Base-by-base conservation (phyloP, 2,797 vertebrate species). In the Pseudotriccus pelzelni region DNA sequence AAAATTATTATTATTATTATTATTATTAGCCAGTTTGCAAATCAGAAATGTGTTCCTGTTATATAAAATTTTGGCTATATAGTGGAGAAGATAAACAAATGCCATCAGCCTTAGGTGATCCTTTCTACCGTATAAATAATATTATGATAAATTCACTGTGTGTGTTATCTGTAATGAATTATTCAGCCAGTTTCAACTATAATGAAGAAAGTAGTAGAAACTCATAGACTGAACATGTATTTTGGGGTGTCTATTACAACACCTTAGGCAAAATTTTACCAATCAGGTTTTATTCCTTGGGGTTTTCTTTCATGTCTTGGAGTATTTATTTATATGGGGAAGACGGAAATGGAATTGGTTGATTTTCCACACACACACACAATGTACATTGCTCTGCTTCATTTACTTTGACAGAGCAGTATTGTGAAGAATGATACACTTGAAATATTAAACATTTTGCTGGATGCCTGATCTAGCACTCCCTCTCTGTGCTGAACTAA, bases 391-490 rank as follows among this genome's bases (percentile, higher is more conserved):
- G 78, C 60, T 87, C 52, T 88, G 81, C 84, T 93, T 95, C 90
- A 92, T 96, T 95, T 93, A 59, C 55, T 95, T 93, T 78, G 70
- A 84, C 84, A 91, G 77, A 87, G 70, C 46, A 89, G 46, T 55
- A 64, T 64, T 90, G 84, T 77, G 84, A 93, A 93, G 93, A 93
- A 87, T 60, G 76, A 88, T 78, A 74, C 63, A 92, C 69, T 95
- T 94, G 89, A 92, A 95, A 93, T 88, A 95, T 89, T 91, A 87
- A 97, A 88, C 64, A 75, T 62, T 90, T 88, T 80, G 27, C 63
- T 88, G 56, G 67, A 85, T 92, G 73, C 28, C 30, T 93, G 84
- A 84, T 95, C 83, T 94, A 88, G 14, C 63, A 86, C n/a, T 84
- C 72, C 30, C 14, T 66, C 69, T 78, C 55, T 82, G 80, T n/a